Evolutionary conservation across 2,797 vertebrate genomes (phyloP).

Genomic region (Kryptolebias ocellatus): DNA sequence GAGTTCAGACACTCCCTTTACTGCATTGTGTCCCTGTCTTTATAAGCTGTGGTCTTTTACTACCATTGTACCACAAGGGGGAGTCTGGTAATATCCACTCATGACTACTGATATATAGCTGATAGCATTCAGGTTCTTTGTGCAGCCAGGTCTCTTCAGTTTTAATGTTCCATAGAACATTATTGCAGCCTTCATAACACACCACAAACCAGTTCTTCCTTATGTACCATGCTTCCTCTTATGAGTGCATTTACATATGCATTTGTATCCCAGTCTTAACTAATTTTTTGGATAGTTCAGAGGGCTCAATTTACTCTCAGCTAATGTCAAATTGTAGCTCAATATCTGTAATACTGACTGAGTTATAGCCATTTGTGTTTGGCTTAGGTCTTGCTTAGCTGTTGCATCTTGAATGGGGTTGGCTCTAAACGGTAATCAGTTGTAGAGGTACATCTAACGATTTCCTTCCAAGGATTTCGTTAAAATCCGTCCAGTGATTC

Average conservation of each 20-base stretch:
- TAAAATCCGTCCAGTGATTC: too few species aligned
- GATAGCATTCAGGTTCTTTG: constrained; percentile 13
- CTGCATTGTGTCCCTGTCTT: constrained; percentile 39
- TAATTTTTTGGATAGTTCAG: too few species aligned
- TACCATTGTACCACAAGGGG: constrained; percentile 73
- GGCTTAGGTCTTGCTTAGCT: too few species aligned
- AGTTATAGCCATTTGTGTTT: too few species aligned
- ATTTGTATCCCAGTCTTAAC: neutral
- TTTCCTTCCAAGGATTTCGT: too few species aligned
- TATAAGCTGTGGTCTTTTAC: constrained; percentile 28
- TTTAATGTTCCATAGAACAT: constrained; percentile 2
- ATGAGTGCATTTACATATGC: neutral
- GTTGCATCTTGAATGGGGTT: too few species aligned
- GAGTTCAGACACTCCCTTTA: constrained; percentile 42
- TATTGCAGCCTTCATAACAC: neutral
- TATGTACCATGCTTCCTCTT: neutral
- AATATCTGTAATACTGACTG: too few species aligned
- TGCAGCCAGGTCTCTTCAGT: neutral
- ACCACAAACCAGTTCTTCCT: neutral
- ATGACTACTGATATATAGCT: constrained; percentile 5
- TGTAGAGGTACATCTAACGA: too few species aligned
- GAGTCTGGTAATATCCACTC: constrained; percentile 51
- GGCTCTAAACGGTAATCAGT: too few species aligned
- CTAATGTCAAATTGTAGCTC: too few species aligned
- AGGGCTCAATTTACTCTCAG: too few species aligned